These are phyloP conservation scores for Lucilia sericata DNA, from an alignment of 1,140 invertebrate genomes.

Conservation along the genomic window DNA sequence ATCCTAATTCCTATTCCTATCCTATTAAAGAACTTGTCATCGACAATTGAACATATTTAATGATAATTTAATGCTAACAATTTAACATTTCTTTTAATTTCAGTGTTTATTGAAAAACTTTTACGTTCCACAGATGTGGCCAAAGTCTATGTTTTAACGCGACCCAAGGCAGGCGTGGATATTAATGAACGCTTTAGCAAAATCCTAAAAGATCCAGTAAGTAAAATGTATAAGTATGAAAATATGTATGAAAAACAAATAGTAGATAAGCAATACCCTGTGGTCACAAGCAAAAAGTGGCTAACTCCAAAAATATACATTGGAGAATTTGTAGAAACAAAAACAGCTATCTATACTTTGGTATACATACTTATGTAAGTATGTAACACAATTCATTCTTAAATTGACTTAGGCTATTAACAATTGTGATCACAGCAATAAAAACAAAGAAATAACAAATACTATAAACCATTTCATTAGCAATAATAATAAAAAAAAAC, in stretches of 20 bases:
- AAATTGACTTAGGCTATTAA: no score
- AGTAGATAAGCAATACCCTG: no score
- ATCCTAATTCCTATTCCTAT: no score
- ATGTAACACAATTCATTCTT: not conserved
- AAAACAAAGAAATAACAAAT: not conserved
- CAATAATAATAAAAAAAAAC: not conserved
- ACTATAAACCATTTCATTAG: no score
- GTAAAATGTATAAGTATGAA: constrained; percentile 6
- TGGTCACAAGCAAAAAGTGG: no score
- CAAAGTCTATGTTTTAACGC: constrained; percentile 80
- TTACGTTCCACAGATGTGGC: constrained; percentile 79
- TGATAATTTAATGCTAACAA: not conserved
- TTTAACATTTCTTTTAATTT: not conserved
- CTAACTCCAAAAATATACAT: no score
- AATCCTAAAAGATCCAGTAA: constrained; percentile 71
- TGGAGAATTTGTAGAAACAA: no score
- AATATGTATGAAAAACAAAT: not conserved
- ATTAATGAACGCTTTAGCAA: constrained; percentile 76
- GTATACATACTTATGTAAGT: no score
- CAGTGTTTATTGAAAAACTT: constrained; percentile 84
- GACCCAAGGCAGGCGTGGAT: constrained; percentile 80
- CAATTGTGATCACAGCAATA: not conserved
- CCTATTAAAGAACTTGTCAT: no score
- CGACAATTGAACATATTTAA: not conserved
- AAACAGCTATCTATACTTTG: no score